Evolutionary conservation across 1,140 invertebrate species (phyloP).

Genomic region (Macrobrachium rosenbergii): DNA sequence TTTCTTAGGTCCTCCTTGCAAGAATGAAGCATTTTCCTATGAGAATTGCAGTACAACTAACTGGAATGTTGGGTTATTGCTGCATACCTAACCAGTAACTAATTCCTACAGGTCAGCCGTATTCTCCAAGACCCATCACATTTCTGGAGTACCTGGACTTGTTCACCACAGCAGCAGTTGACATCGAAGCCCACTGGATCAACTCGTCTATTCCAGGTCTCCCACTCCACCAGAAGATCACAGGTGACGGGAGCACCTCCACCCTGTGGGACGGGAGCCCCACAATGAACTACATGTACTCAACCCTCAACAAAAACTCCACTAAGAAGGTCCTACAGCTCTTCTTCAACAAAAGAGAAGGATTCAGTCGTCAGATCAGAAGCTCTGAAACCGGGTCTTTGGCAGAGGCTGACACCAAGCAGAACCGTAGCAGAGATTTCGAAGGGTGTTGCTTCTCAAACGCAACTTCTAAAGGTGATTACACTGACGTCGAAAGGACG

Average conservation of each 20-base stretch:
- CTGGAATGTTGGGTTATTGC: too few species aligned
- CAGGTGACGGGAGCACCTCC: constrained; percentile 54
- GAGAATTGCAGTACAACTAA: too few species aligned
- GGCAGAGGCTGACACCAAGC: too few species aligned
- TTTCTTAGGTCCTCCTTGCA: too few species aligned
- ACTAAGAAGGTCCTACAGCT: background rate
- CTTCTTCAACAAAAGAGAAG: constrained; percentile 2
- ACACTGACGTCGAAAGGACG: too few species aligned
- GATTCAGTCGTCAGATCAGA: background rate
- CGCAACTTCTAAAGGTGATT: too few species aligned
- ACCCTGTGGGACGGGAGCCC: constrained; percentile 50
- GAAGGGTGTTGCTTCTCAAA: too few species aligned
- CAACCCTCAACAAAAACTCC: background rate
- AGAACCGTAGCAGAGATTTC: too few species aligned
- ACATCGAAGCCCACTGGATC: background rate
- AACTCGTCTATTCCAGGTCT: background rate
- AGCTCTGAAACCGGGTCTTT: too few species aligned
- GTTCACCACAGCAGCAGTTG: constrained; percentile 25
- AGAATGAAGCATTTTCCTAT: too few species aligned
- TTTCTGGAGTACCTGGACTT: constrained; percentile 40
- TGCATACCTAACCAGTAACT: too few species aligned
- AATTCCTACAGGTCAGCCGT: constrained; percentile 21
- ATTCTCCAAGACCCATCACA: constrained; percentile 35
- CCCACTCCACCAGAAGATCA: constrained; percentile 20
- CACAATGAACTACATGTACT: constrained; percentile 44